Conservation (phyloP, 2,797 vertebrate species). For the Galaxias olidus region DNA sequence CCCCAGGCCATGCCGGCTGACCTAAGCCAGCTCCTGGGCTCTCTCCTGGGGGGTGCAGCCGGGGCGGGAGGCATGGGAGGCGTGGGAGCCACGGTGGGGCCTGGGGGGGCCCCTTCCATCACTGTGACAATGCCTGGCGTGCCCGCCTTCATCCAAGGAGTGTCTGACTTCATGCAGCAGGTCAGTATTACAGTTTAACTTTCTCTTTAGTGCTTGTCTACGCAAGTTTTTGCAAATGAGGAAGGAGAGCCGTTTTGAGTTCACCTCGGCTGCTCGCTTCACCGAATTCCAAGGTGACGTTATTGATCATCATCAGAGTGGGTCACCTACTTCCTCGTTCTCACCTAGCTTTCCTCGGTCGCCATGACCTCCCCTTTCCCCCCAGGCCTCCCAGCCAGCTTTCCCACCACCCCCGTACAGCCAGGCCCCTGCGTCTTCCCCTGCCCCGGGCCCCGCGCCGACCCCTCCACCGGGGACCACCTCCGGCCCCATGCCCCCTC, state of each 20-base stretch:
- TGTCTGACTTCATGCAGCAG: constrained; percentile 87
- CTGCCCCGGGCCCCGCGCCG: constrained; percentile 29
- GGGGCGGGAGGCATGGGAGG: constrained; percentile 58
- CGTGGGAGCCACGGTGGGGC: constrained; percentile 35
- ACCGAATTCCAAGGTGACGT: no score
- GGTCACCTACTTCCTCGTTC: no score
- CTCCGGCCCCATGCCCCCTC: neutral
- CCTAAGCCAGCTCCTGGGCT: constrained; percentile 82
- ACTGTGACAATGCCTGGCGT: constrained; percentile 86
- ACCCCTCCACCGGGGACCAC: constrained; percentile 31
- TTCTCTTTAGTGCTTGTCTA: neutral
- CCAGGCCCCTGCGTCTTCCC: constrained; percentile 42
- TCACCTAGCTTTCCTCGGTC: neutral
- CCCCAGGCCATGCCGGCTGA: constrained; percentile 64
- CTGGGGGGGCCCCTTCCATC: constrained; percentile 76
- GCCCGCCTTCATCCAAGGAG: constrained; percentile 87
- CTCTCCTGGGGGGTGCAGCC: constrained; percentile 76
- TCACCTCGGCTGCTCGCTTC: no score
- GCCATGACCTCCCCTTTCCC: constrained; percentile 12
- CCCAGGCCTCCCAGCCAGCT: constrained; percentile 68
- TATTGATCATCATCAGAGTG: no score
- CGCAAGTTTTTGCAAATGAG: neutral
- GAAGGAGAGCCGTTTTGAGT: neutral
- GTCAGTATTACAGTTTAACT: constrained; percentile 52
- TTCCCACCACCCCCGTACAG: constrained; percentile 49